Evolutionary conservation across 2,113 vertebrate genomes (phyloP).

Genomic region (Condylura cristata): DNA sequence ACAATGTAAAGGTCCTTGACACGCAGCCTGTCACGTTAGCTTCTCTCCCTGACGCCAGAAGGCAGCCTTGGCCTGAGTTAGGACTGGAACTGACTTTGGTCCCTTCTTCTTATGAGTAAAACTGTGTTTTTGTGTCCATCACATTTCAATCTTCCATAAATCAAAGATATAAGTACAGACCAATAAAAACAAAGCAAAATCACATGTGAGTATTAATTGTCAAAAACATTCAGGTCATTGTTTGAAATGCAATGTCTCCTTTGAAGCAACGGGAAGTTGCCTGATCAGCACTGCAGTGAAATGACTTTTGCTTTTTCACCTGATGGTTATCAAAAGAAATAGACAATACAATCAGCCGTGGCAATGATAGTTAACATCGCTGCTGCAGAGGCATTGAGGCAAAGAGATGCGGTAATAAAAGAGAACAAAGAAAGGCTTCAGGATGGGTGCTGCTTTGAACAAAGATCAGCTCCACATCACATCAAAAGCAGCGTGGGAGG

Average conservation of each 20-base stretch:
- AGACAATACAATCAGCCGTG: constrained; percentile 29
- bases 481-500: neutral
- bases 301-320: constrained; percentile 50
- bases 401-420: constrained; percentile 55
- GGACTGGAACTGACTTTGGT: neutral
- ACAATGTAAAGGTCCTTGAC: neutral
- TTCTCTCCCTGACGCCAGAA: neutral
- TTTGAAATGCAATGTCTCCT: constrained; percentile 18
- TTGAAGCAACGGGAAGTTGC: constrained; percentile 56
- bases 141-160: neutral
- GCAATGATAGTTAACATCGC: constrained; percentile 27
- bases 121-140: neutral
- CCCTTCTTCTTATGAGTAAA: neutral
- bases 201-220: neutral
- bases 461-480: neutral
- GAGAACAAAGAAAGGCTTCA: constrained; percentile 45
- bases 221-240: neutral
- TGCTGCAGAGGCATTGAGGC: constrained; percentile 24
- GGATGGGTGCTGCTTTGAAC: neutral
- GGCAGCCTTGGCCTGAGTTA: neutral
- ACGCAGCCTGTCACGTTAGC: neutral
- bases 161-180: neutral
- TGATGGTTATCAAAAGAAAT: constrained; percentile 56
- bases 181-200: constrained; percentile 38
- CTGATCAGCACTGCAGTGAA: neutral